Percentiles rank a stretch among this genome's conserved stretches.
Conservation (phyloP, 2,797 vertebrate genomes). For the Odontamblyopus lacepedii region DNA sequence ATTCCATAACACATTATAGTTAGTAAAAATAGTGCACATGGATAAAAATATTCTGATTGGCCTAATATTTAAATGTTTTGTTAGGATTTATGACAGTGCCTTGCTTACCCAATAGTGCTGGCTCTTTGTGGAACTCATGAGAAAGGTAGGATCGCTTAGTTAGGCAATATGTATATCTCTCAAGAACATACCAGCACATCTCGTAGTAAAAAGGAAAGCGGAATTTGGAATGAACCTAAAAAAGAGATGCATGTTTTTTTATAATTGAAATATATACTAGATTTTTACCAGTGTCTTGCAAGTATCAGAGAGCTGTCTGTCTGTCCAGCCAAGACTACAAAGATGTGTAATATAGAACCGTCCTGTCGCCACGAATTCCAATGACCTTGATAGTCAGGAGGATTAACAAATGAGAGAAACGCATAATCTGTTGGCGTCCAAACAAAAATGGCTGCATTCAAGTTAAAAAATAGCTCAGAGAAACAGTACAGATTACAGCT, state of each 20-base stretch:
- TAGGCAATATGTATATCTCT: constrained; percentile 93
- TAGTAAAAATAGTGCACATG: no score
- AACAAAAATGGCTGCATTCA: neutral
- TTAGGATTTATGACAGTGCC: neutral
- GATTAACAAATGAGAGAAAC: neutral
- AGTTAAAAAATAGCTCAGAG: neutral
- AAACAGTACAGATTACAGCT: neutral
- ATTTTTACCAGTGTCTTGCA: neutral
- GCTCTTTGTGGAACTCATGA: constrained; percentile 85
- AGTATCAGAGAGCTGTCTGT: neutral
- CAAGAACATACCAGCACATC: constrained; percentile 98
- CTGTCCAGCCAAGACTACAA: neutral
- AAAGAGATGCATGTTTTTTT: neutral
- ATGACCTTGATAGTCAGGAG: neutral
- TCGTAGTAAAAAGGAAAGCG: constrained; percentile 99
- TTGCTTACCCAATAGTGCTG: constrained; percentile 83
- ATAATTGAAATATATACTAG: neutral
- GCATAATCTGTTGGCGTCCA: neutral
- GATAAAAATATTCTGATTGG: neutral
- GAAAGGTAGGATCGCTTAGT: constrained; percentile 91
- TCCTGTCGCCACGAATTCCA: neutral
- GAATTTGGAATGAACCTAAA: constrained; percentile 96
- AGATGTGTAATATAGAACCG: neutral
- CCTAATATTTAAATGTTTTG: neutral
- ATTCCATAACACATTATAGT: no score